These are phyloP conservation scores for Melitaea athalia DNA, from an alignment of 2,888 invertebrate species.

Conservation along the genomic window DNA sequence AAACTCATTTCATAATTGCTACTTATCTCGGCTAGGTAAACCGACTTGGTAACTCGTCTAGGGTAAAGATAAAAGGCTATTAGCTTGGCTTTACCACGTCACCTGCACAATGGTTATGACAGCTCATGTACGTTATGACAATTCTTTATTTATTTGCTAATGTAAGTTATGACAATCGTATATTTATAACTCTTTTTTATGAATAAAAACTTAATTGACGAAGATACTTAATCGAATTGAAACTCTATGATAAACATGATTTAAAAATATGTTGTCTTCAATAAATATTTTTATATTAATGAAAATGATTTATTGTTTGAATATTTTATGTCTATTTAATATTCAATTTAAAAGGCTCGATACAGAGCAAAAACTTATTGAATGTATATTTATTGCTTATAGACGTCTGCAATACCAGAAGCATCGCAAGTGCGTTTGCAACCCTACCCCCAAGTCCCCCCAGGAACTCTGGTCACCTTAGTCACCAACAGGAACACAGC, in stretches of 20 bases:
- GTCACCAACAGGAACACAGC: no score
- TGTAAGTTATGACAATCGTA: constrained; percentile 24
- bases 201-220: constrained; percentile 9
- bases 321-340: no score
- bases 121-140: constrained; percentile 31
- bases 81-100: constrained; percentile 14
- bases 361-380: no score
- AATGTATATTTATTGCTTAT: no score
- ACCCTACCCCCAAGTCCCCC: no score
- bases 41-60: background rate
- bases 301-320: no score
- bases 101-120: constrained; percentile 21
- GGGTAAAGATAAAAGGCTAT: constrained; percentile 27
- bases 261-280: no score
- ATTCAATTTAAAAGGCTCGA: no score
- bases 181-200: background rate
- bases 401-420: no score
- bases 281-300: no score
- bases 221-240: background rate
- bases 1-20: constrained; percentile 4
- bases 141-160: constrained; percentile 19
- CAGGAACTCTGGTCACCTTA: no score
- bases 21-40: background rate
- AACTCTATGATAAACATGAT: background rate
- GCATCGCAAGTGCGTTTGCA: no score